Conservation (phyloP, 1,140 invertebrate genomes). For the Popillia japonica region DNA sequence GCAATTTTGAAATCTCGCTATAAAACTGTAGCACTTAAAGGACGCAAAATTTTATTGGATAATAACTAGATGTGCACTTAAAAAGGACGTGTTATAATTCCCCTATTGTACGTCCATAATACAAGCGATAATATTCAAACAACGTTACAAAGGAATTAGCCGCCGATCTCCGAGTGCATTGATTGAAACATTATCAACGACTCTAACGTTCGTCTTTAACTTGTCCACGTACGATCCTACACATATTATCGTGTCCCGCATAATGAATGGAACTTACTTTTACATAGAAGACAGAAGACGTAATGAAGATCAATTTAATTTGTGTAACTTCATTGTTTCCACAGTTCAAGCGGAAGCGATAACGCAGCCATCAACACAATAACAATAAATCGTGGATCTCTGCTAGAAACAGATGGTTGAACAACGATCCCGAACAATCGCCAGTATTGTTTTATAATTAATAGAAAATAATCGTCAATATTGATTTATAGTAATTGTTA, state of each 20-base stretch:
- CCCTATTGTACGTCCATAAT: neutral
- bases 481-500: conserved; percentile 35
- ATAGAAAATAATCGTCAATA: conserved; percentile 34
- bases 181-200: conserved; percentile 23
- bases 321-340: neutral
- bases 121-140: neutral
- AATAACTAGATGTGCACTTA: too few relatives aligned
- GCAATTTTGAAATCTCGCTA: too few relatives aligned
- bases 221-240: neutral
- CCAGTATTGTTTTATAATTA: conserved; percentile 23
- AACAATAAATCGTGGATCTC: neutral
- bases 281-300: neutral
- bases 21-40: too few relatives aligned
- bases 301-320: neutral
- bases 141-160: neutral
- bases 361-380: conserved; percentile 3
- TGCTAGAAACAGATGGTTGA: conserved; percentile 16
- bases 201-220: neutral
- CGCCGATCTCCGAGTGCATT: conserved; percentile 10
- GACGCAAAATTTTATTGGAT: too few relatives aligned
- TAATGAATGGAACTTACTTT: neutral
- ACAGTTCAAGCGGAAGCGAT: neutral
- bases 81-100: conserved; percentile 18
- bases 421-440: neutral
- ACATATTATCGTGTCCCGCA: neutral